Base-by-base conservation (phyloP, 2,113 vertebrate genomes). In the Saccopteryx bilineata region DNA sequence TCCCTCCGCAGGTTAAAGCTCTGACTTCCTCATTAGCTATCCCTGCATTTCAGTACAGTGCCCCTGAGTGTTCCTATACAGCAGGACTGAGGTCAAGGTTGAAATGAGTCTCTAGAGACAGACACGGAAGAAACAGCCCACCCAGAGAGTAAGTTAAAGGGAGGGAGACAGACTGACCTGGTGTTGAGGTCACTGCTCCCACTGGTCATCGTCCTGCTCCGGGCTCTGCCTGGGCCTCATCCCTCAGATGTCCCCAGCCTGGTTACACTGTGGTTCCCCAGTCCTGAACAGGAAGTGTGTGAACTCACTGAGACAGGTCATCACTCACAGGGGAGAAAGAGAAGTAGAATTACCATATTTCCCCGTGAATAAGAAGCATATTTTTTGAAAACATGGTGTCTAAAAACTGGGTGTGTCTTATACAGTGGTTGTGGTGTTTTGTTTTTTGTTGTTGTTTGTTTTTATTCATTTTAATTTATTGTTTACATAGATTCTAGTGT, bases 111-210 rank as follows among this genome's bases (percentile, higher is more conserved):
- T 79, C 61, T 28, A 11, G 58, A 6, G 24, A 58, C 5, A 9
- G 19, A 39, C 39, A 28, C 83, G 15, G 11, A 17, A n/a, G 50
- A 58, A 61, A 75, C 48, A 3, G 17, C 13, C 19, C 1, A 1
- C 46, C 48, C 50, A 54, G 46, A n/a, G 48, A 24, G 8, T 31
- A 5, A 33, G 5, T 26, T 65, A 31, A 6, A 5, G 24, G 17
- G 4, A n/a, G n/a, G 18, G 5, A 75, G 23, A 8, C 3, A 8
- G 81, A 93, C 97, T 88, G 52, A 97, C 97, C 95, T 89, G 89
- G 52, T 2, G 31, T 12, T 75, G 63, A 61, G 23, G 3, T 76
- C 23, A 0, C 58, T 0, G 60, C 1, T 5, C 3, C 0, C 18
- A 1, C 11, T 1, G 14, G 86, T 72, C 91, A 94, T 94, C 5